phyloP scores from a whole-genome alignment of 2,888 invertebrate species.

The Dolichopus griseipennis region DNA sequence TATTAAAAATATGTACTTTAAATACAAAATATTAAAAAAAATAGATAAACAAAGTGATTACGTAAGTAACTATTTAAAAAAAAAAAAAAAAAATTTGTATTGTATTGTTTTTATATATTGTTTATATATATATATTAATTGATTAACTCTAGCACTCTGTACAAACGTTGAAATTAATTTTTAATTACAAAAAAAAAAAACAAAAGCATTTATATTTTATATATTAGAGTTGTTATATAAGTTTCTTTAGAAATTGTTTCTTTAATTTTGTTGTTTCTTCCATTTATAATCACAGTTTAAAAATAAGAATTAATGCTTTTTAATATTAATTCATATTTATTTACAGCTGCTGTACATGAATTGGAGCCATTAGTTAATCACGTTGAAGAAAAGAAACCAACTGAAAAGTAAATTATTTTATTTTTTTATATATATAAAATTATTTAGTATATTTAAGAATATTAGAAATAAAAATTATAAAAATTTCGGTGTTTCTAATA shows the following conservation, averaged over 20 bases:
- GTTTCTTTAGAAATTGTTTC: background rate
- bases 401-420: slow-evolving; percentile 36
- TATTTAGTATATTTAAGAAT: too few relatives aligned
- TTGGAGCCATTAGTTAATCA: slow-evolving; percentile 67
- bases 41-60: background rate
- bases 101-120: background rate
- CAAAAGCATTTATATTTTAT: background rate
- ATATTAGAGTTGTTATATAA: background rate
- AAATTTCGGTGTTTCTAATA: too few relatives aligned
- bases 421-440: slow-evolving; percentile 13
- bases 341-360: slow-evolving; percentile 48
- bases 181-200: background rate
- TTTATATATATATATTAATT: background rate
- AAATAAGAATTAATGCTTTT: slow-evolving; percentile 13
- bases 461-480: too few relatives aligned
- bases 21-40: too few relatives aligned
- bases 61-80: background rate
- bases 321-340: slow-evolving; percentile 37
- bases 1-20: too few relatives aligned
- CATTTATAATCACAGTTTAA: background rate
- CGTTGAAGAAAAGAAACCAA: slow-evolving; percentile 47
- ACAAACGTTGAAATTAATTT: background rate
- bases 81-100: background rate
- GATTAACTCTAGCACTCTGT: slow-evolving; percentile 1
- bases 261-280: background rate